Evolutionary conservation across 2,888 invertebrate species (phyloP), one percentile per base, ranked within the genome.

Genomic region (Drosophila percnosoma): DNA sequence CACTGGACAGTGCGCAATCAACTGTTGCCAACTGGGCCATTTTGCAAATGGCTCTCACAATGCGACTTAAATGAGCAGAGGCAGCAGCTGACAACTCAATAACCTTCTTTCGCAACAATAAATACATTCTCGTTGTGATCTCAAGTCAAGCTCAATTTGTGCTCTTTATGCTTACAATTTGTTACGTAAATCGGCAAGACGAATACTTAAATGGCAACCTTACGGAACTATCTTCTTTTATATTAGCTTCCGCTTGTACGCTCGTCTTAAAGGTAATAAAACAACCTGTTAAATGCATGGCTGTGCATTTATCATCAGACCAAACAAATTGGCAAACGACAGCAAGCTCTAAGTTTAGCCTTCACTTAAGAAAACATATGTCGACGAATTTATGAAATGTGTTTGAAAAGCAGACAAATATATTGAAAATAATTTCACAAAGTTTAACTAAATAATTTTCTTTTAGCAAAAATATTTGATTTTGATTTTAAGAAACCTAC

Each of bases 261-360:
- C 38, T 31, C 29, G 38, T 55, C 40, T 38, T 59, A 40, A 48
- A 34, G 68, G 68, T 52, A 81, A 79, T 83, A 81, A 76, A 83
- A 77, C 71, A 79, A 73, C 76, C 76, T 72, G 49, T 60, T 53
- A 62, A 59, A 78, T 73, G 70, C 64, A 74, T 54, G 67, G 53
- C 63, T 61, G 70, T 68, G 78, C 79, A 78, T 81, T 75, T 79
- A 76, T 79, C 80, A 73, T 60, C 58, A 57, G 36, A 68, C 61
- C 68, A 55, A 69, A 70, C 64, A 81, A 76, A 78, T 72, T 85
- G 80, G 52, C 81, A 69, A 67, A 70, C 61, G 59, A 58, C 65
- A 62, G 52, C 75, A 58, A 48, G 15, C 11, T 40, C n/a, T 7
- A 18, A 13, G n/a, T 40, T n/a, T 40, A 13, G 15, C 15, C 29